phyloP scores from a whole-genome alignment of 2,113 vertebrate species.

The Scytalopus superciliaris region DNA sequence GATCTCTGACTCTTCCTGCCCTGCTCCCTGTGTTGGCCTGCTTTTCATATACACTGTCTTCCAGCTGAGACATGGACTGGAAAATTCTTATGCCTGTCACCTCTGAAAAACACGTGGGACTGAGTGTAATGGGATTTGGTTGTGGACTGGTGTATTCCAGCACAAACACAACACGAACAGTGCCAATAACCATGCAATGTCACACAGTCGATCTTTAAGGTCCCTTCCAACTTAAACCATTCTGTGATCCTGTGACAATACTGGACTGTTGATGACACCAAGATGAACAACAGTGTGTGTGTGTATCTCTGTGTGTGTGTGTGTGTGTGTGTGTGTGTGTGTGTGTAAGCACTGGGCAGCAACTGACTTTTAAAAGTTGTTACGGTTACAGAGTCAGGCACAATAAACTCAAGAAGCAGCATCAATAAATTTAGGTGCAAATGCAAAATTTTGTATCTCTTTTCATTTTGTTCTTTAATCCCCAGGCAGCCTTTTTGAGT shows the following conservation, averaged over 20 bases:
- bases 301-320: neutral
- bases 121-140: neutral
- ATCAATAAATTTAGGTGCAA: neutral
- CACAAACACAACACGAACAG: accelerated
- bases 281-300: neutral
- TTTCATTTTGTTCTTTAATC: neutral
- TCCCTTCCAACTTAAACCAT: neutral
- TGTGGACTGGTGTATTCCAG: neutral
- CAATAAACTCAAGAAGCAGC: neutral
- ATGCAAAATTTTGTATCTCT: neutral
- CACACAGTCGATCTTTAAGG: neutral
- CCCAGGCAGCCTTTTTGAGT: neutral
- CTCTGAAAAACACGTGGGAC: neutral
- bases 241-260: neutral
- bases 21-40: accelerated
- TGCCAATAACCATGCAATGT: neutral
- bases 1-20: neutral
- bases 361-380: neutral
- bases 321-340: accelerated
- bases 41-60: neutral
- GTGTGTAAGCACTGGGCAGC: neutral
- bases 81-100: neutral
- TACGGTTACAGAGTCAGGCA: neutral
- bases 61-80: neutral
- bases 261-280: neutral